phyloP scores from a whole-genome alignment of 2,113 vertebrate genomes.

The Coptodon rendalli region DNA sequence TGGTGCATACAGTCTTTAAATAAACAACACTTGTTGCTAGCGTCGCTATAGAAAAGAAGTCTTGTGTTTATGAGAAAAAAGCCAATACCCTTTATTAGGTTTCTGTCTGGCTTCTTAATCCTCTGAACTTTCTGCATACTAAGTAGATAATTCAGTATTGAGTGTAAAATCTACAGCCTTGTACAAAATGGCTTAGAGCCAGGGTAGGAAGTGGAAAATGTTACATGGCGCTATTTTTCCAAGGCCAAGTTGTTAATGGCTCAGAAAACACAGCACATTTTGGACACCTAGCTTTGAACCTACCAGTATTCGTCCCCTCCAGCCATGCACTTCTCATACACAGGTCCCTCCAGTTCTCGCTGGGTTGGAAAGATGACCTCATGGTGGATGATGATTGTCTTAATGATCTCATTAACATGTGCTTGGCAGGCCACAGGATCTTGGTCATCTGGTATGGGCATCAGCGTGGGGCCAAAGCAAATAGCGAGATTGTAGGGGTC shows the following conservation, averaged over 20 bases:
- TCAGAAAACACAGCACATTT: not conserved
- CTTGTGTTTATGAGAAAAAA: not conserved
- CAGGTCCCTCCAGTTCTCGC: slow-evolving; percentile 89
- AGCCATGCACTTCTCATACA: slow-evolving; percentile 98
- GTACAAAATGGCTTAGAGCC: not conserved
- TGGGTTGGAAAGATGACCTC: slow-evolving; percentile 91
- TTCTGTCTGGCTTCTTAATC: not conserved
- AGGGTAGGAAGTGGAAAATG: not conserved
- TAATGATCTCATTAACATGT: slow-evolving; percentile 98
- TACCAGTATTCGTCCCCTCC: slow-evolving; percentile 98
- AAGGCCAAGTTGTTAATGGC: not conserved
- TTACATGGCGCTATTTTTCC: not conserved
- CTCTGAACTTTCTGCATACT: not conserved
- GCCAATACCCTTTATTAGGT: not conserved
- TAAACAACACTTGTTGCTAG: not conserved
- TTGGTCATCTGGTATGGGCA: slow-evolving; percentile 96
- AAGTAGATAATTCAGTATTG: not conserved
- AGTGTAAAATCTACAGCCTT: not conserved
- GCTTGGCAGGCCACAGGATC: slow-evolving; percentile 96
- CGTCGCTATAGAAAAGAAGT: not conserved
- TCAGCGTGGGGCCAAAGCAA: slow-evolving; percentile 97
- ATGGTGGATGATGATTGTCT: slow-evolving; percentile 92
- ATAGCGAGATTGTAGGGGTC: slow-evolving; percentile 98
- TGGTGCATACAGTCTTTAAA: not conserved
- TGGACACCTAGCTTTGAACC: slow-evolving; percentile 35